Base-by-base conservation (phyloP, 2,113 vertebrate genomes). In the Oncorhynchus gorbuscha region DNA sequence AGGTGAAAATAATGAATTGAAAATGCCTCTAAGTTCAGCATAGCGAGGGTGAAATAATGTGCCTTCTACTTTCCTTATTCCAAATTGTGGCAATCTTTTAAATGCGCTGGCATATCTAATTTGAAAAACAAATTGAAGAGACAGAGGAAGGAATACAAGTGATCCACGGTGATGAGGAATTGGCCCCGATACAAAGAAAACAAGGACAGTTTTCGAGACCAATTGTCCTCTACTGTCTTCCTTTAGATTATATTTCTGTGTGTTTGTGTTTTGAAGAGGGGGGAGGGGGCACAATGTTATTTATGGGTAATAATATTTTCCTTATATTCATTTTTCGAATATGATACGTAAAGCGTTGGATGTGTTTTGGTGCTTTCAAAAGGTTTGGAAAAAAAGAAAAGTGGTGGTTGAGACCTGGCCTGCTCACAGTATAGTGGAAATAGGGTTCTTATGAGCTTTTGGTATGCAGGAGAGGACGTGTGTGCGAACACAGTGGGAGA, bases 391-490 rank as follows among this genome's bases (percentile, higher is more conserved):
- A 70, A 76, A 74, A 72, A 26, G 32, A 74, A 72, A 74, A 72
- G 74, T 59, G 84, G 83, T 86, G 86, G 81, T 89, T 83, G 30
- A 83, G 88, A 90, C 84, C 76, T 89, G 91, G 80, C 72, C 78
- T 81, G 77, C 86, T 93, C 90, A 92, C 88, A 92, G 92, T 92
- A 87, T 90, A 91, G 79, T 89, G 84, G 88, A 92, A 75, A 83
- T 75, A 72, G 69, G 75, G 68, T 69, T 28, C 62, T 75, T 71
- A 73, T 77, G 86, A 88, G 81, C 87, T 87, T 80, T 89, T 86
- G 85, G 84, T 87, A 86, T 79, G 87, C 83, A 75, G 81, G 85
- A 87, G 86, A 79, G 78, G 78, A 88, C 39, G 48, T 30, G 64
- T 77, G 84, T 81, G 83, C 74, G 51, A 55, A 77, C 76, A 90